Evolutionary conservation across 1,140 invertebrate species (phyloP).

Genomic region (Drosophila subobscura): DNA sequence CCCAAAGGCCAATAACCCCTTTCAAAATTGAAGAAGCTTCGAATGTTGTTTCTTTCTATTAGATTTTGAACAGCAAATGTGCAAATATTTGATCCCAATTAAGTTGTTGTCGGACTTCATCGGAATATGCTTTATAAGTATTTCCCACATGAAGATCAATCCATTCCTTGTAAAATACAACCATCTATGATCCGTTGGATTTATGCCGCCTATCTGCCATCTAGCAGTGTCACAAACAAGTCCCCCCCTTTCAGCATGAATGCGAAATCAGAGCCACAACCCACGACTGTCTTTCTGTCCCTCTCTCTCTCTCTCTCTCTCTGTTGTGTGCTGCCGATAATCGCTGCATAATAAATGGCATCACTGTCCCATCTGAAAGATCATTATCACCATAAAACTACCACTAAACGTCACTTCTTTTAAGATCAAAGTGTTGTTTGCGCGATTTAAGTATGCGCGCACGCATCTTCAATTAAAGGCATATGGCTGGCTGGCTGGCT

Average conservation of each 20-base stretch:
- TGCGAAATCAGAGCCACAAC: too few species aligned
- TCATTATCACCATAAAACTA: constrained; percentile 82
- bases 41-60: too few species aligned
- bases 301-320: not conserved
- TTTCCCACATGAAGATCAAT: too few species aligned
- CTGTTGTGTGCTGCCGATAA: constrained; percentile 35
- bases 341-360: constrained; percentile 78
- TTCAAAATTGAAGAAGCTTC: not conserved
- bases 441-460: constrained; percentile 77
- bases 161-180: too few species aligned
- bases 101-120: too few species aligned
- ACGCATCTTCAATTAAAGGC: constrained; percentile 83
- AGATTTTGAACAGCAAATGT: too few species aligned
- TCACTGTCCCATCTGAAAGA: constrained; percentile 79
- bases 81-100: too few species aligned
- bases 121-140: too few species aligned
- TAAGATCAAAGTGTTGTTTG: constrained; percentile 83
- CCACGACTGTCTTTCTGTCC: constrained; percentile 1
- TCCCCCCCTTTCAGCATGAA: not conserved
- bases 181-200: too few species aligned
- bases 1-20: not conserved
- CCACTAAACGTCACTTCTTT: constrained; percentile 83
- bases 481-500: constrained; percentile 42
- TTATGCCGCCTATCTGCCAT: too few species aligned
- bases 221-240: constrained; percentile 28